phyloP scores from a whole-genome alignment of 2,888 invertebrate species.

The Dendrolimus houi region DNA sequence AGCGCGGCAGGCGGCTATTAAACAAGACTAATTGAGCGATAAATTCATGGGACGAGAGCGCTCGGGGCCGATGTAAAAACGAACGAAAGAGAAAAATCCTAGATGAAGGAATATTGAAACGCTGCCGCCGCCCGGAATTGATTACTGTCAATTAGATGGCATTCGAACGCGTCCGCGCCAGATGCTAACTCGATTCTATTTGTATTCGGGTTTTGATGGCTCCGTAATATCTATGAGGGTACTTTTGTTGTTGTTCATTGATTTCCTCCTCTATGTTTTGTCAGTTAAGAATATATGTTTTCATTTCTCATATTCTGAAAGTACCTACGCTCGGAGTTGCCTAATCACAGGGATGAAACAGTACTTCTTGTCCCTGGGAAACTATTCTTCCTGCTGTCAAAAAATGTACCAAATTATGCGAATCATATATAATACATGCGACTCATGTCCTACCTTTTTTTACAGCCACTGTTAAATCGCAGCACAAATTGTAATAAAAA shows the following conservation, averaged over 20 bases:
- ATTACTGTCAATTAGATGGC: slow-evolving; percentile 71
- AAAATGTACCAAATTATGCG: too few species aligned
- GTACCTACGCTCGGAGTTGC: too few species aligned
- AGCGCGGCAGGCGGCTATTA: slow-evolving; percentile 75
- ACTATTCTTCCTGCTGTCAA: too few species aligned
- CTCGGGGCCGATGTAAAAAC: slow-evolving; percentile 55
- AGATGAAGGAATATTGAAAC: slow-evolving; percentile 73
- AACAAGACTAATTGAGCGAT: slow-evolving; percentile 78
- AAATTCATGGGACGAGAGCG: slow-evolving; percentile 68
- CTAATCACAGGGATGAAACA: too few species aligned
- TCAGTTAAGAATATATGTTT: not conserved
- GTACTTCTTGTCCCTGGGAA: too few species aligned
- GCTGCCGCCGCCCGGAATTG: slow-evolving; percentile 63
- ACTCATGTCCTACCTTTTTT: too few species aligned
- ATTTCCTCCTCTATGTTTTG: not conserved
- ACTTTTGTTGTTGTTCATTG: not conserved
- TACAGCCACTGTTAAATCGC: too few species aligned
- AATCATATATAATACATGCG: too few species aligned
- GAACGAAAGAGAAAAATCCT: slow-evolving; percentile 59
- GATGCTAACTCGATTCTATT: slow-evolving; percentile 49
- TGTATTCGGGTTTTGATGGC: slow-evolving; percentile 18
- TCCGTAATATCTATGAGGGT: slow-evolving; percentile 10
- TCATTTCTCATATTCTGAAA: too few species aligned
- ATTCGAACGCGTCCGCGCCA: slow-evolving; percentile 52
- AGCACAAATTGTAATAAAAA: too few species aligned